A percentile compares a stretch with the other conserved stretches of the same genome.
These are phyloP conservation scores for Eulemur albifrons DNA, from an alignment of 2,797 vertebrate species.

Conservation along the genomic window DNA sequence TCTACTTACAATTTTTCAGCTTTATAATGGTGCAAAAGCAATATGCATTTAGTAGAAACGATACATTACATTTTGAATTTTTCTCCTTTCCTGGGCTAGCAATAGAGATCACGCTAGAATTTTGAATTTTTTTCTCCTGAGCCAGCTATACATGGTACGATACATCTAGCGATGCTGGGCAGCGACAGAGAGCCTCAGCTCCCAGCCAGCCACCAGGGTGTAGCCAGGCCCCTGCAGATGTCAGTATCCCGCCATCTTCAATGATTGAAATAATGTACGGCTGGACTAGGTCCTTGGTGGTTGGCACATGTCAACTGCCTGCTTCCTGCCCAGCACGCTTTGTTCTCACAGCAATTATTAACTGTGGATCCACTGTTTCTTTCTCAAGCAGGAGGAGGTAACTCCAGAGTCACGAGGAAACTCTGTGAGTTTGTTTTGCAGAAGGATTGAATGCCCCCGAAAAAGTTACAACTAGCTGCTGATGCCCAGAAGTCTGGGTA, in stretches of 20 bases:
- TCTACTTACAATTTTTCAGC: neutral
- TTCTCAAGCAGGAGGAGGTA: neutral
- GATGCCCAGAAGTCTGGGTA: neutral
- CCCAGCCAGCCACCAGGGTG: neutral
- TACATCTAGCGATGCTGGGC: neutral
- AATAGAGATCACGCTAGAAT: neutral
- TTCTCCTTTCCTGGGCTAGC: neutral
- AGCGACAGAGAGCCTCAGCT: neutral
- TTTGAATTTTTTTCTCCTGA: neutral
- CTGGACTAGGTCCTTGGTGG: neutral
- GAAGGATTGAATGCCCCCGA: neutral
- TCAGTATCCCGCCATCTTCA: neutral
- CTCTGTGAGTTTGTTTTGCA: neutral
- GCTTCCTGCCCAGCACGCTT: neutral
- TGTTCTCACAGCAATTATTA: neutral
- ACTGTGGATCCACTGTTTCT: neutral
- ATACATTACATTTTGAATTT: neutral
- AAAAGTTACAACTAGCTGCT: neutral
- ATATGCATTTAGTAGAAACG: neutral
- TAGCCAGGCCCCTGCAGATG: neutral
- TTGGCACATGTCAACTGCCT: neutral
- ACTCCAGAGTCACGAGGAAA: neutral
- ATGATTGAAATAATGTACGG: neutral
- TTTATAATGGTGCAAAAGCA: neutral
- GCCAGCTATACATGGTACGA: neutral